Evolutionary conservation across 2,888 invertebrate genomes (phyloP), one percentile per base, ranked within the genome.

Genomic region (Xylocampa areola): DNA sequence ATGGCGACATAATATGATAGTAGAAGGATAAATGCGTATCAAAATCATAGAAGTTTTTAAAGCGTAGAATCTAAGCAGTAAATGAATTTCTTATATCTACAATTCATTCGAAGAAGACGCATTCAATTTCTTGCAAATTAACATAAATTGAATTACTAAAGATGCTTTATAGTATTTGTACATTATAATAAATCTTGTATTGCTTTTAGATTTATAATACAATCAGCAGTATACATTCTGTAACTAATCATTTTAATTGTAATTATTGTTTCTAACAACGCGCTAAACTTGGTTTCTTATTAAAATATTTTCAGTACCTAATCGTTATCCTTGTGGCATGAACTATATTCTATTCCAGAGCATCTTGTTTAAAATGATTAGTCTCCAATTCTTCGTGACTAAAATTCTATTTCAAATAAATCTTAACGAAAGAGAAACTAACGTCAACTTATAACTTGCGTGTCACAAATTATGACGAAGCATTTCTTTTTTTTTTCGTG

Each of bases 381-480:
- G 13, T 19, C 1, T 21, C 17, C 17, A 16, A 21, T 8, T 10
- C 35, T 8, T 19, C 0, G 0, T 37, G 5, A 1, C 23, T 13
- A 32, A 32, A 29, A 47, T 25, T 21, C 6, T 1, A 13, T 58
- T 44, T 14, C 14, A 35, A 36, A 50, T 23, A 49, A 49, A 40
- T 33, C 21, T 33, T 27, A 52, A 72, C 35, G 37, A 58, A 69
- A 69, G 33, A 57, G 44, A 58, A 58, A 72, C 51, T 36, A 52
- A 8, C 44, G 11, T 30, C 30, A 37, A 40, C 32, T 35, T 52
- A 60, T 6, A 39, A 16, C 37, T 70, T 48, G 69, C 70, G 68
- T 71, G 69, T 60, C 65, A 63, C 47, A 73, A 73, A 70, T 73
- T 55, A 58, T 62, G 37, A 68, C 43, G 58, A 37, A 51, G 48